These are phyloP conservation scores for Petrolisthes cinctipes DNA, from an alignment of 2,888 invertebrate genomes.

Conservation along the genomic window DNA sequence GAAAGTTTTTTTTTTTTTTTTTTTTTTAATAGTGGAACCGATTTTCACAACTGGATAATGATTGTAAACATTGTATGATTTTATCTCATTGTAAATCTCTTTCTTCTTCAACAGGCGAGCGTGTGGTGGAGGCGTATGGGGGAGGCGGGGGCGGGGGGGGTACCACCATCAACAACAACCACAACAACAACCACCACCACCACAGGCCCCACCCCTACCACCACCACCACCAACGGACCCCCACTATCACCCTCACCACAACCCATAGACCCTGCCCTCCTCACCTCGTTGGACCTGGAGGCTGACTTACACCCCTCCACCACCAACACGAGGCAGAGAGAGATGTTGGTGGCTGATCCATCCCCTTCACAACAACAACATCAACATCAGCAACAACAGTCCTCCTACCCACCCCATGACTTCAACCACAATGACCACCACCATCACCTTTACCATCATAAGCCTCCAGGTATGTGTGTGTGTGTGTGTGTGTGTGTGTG, in stretches of 20 bases:
- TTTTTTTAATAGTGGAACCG: too few relatives aligned
- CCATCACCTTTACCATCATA: conserved; percentile 38
- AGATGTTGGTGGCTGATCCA: conserved; percentile 47
- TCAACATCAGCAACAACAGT: conserved; percentile 4
- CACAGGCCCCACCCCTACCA: background rate
- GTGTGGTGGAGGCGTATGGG: conserved; percentile 55
- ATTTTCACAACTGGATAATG: too few relatives aligned
- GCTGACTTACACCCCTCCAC: conserved; percentile 27
- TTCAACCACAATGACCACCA: conserved; percentile 53
- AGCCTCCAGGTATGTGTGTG: conserved; percentile 37
- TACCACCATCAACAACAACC: conserved; percentile 17
- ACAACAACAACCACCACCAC: conserved; percentile 27
- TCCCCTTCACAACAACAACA: conserved; percentile 25
- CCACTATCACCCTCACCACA: background rate
- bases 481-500: too few relatives aligned
- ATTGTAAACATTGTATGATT: background rate
- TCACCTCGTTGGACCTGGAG: conserved; percentile 54
- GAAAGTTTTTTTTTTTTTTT: background rate
- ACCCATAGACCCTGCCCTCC: conserved; percentile 43
- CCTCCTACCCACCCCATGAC: conserved; percentile 31
- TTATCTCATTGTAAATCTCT: background rate
- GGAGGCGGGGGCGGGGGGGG: conserved; percentile 25
- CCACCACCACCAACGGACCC: background rate
- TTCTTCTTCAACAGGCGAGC: conserved; percentile 41
- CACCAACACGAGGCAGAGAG: conserved; percentile 5